phyloP scores from a whole-genome alignment of 2,888 invertebrate genomes.

The Eutolmus rufibarbis region DNA sequence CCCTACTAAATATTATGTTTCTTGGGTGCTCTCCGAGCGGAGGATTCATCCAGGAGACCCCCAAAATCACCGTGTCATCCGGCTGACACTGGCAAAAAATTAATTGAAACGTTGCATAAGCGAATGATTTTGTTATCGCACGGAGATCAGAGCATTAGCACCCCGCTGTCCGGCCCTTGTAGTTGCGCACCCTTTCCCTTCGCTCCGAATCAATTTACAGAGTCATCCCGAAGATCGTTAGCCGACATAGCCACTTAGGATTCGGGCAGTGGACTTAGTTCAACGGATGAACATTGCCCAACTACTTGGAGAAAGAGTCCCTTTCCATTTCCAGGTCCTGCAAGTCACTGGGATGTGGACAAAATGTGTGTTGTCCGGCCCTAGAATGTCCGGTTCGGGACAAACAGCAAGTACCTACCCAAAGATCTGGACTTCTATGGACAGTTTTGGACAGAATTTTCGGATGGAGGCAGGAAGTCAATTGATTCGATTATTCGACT shows the following conservation, averaged over 20 bases:
- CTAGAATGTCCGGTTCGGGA: background rate
- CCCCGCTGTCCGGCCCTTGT: background rate
- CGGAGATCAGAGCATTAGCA: background rate
- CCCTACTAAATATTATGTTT: background rate
- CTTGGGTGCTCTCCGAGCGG: background rate
- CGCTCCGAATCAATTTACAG: conserved; percentile 22
- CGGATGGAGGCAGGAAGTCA: conserved; percentile 46
- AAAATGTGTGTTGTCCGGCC: background rate
- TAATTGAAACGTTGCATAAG: conserved; percentile 30
- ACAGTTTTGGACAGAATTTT: background rate
- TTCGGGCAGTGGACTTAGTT: background rate
- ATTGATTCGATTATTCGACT: conserved; percentile 48
- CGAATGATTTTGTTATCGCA: conserved; percentile 1
- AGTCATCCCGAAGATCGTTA: conserved; percentile 33
- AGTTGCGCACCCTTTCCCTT: background rate
- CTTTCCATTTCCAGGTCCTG: background rate
- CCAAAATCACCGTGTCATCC: background rate
- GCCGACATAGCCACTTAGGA: background rate
- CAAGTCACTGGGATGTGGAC: conserved; percentile 3
- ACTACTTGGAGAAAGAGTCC: background rate
- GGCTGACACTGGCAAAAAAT: background rate
- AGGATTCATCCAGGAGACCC: background rate
- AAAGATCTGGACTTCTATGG: background rate
- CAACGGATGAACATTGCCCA: background rate
- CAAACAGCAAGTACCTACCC: background rate